These are phyloP conservation scores for Ctenosaura bakeri DNA, from an alignment of 2,797 vertebrate species.

Conservation along the genomic window DNA sequence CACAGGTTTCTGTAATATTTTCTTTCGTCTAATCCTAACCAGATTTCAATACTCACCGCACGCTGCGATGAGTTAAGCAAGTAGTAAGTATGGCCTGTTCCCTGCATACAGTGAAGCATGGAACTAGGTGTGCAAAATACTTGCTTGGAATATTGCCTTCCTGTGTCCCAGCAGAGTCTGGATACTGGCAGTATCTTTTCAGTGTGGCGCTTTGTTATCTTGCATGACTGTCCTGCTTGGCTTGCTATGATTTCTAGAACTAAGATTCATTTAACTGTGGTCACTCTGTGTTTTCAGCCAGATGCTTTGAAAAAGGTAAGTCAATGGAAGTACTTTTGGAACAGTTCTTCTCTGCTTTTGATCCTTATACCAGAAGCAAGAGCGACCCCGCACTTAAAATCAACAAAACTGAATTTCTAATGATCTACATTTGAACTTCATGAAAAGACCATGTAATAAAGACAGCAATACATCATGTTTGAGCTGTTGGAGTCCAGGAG, in stretches of 20 bases:
- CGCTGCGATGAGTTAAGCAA: constrained; percentile 58
- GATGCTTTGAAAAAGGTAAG: constrained; percentile 1
- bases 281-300: background rate
- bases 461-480: background rate
- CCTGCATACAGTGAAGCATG: constrained; percentile 18
- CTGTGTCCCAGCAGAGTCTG: background rate
- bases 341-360: background rate
- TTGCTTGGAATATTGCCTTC: background rate
- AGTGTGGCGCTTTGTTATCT: background rate
- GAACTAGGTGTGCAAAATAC: background rate
- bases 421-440: background rate
- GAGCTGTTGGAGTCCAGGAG: background rate
- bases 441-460: background rate
- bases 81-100: constrained; percentile 50
- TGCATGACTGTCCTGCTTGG: constrained; percentile 44
- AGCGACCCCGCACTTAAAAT: background rate
- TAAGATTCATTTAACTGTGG: background rate
- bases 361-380: background rate
- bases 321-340: background rate
- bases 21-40: constrained; percentile 41
- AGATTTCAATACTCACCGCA: constrained; percentile 54
- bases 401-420: background rate
- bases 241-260: constrained; percentile 13
- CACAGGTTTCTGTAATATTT: constrained; percentile 20
- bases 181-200: background rate